These are phyloP conservation scores for Tadarida brasiliensis DNA, from an alignment of 2,797 vertebrate species.

Conservation along the genomic window DNA sequence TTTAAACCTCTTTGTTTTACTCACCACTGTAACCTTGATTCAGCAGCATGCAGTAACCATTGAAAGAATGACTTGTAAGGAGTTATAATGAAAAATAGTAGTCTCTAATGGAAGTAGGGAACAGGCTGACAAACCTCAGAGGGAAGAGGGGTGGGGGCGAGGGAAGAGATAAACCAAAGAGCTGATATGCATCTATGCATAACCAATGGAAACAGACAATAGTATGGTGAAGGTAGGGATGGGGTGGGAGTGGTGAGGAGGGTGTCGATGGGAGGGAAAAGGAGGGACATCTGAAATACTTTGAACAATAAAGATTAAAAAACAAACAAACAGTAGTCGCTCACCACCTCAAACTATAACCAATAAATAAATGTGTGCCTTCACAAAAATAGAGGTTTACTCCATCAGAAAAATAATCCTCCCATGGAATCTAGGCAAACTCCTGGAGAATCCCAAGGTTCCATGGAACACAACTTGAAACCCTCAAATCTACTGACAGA, in stretches of 20 bases:
- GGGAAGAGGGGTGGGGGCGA: no score
- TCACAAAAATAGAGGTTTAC: not conserved
- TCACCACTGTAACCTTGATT: not conserved
- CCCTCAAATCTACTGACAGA: not conserved
- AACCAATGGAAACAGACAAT: no score
- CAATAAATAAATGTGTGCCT: not conserved
- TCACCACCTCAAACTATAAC: not conserved
- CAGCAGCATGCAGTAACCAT: not conserved
- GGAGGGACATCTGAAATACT: no score
- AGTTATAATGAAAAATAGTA: not conserved
- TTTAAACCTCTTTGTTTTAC: not conserved
- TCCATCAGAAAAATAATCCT: not conserved
- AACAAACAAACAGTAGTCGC: not conserved
- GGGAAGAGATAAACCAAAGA: no score
- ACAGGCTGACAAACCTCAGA: no score
- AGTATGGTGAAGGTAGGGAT: no score
- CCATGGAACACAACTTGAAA: not conserved
- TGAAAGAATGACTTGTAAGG: not conserved
- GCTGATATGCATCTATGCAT: no score
- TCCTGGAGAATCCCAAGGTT: not conserved
- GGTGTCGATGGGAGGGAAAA: no score
- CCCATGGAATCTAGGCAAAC: not conserved
- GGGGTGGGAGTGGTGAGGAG: no score
- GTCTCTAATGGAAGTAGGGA: not conserved
- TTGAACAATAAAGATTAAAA: no score